Conservation (phyloP, 2,888 invertebrate genomes). For the Phymatocera aterrima region DNA sequence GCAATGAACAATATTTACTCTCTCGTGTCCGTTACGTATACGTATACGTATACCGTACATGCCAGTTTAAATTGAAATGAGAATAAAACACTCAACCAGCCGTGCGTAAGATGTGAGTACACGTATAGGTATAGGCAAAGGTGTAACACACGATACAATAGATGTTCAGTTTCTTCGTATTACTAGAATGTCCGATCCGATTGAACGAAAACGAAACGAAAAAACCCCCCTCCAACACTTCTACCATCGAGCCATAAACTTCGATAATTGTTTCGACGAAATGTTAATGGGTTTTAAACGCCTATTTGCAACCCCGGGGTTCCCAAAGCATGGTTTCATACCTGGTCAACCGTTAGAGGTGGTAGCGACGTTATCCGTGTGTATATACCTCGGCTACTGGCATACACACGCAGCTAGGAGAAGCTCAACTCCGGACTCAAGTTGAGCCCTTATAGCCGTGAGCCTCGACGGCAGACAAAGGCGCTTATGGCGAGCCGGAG, state of each 20-base stretch:
- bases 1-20: conserved; percentile 37
- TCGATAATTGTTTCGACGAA: conserved; percentile 8
- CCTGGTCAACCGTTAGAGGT: conserved; percentile 43
- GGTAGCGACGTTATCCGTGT: conserved; percentile 39
- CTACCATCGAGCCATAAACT: not conserved
- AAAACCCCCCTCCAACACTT: not conserved
- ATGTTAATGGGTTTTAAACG: not conserved
- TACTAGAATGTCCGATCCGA: no score
- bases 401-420: conserved; percentile 8
- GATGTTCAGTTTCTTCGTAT: no score
- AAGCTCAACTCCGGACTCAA: conserved; percentile 41
- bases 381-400: conserved; percentile 29
- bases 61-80: not conserved
- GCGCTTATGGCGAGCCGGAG: conserved; percentile 34
- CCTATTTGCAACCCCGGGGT: not conserved
- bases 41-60: no score
- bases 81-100: not conserved
- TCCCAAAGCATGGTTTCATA: conserved; percentile 14
- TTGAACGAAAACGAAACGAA: not conserved
- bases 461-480: conserved; percentile 44
- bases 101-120: not conserved
- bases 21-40: not conserved
- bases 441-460: conserved; percentile 41
- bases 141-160: no score
- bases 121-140: no score